These are phyloP conservation scores for Mungos mungo DNA, from an alignment of 2,113 vertebrate species.

Conservation along the genomic window DNA sequence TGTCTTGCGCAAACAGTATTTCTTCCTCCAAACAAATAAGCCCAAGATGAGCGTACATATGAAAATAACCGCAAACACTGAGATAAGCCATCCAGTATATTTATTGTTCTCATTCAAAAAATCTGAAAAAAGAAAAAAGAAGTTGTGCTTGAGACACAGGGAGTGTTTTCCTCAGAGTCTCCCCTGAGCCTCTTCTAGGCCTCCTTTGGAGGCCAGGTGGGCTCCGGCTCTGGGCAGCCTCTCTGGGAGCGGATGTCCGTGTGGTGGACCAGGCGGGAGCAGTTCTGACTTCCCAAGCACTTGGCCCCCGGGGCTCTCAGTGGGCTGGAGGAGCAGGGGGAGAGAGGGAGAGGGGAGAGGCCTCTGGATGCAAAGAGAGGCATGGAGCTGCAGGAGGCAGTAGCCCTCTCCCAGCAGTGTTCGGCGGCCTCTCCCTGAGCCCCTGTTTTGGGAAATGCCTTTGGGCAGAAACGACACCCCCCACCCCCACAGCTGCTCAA, in stretches of 20 bases:
- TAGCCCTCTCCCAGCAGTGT: too few species aligned
- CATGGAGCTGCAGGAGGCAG: neutral
- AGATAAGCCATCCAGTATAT: too few species aligned
- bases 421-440: neutral
- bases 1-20: neutral
- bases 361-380: neutral
- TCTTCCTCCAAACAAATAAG: neutral
- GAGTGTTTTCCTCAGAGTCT: neutral
- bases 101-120: neutral
- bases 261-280: neutral
- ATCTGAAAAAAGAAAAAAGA: slow-evolving; percentile 54
- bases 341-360: neutral
- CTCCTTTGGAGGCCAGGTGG: neutral
- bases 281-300: neutral
- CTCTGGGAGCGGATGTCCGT: neutral
- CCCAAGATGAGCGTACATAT: neutral
- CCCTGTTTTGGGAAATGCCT: neutral
- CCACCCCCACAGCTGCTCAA: neutral
- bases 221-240: neutral
- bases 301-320: neutral
- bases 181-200: neutral
- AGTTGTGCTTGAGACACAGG: neutral
- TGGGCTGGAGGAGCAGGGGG: neutral
- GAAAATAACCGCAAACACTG: neutral
- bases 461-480: rapidly evolving